Evolutionary conservation across 2,888 invertebrate species (phyloP).

Genomic region (Chymomyza amoena): DNA sequence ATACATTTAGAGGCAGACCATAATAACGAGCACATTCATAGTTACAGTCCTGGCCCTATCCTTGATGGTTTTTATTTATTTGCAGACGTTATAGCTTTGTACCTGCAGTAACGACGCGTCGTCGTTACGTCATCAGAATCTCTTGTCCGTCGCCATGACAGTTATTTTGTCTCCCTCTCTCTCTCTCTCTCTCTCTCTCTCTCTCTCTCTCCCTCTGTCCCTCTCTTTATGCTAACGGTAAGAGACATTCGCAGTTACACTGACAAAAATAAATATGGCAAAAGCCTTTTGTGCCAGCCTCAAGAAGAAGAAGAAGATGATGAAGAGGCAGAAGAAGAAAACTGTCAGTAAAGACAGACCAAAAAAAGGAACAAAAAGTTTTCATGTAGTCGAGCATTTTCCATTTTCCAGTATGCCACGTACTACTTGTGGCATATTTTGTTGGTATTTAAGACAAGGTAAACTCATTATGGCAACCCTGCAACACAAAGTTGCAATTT

Average conservation of each 20-base stretch:
- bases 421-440: background rate
- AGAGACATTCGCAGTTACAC: background rate
- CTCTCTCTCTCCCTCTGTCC: too few species aligned
- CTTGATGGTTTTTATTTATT: background rate
- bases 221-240: background rate
- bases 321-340: background rate
- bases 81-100: background rate
- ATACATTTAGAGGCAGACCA: background rate
- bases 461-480: background rate
- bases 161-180: background rate
- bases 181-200: too few species aligned
- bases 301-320: background rate
- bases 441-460: background rate
- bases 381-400: background rate
- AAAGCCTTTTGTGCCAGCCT: background rate
- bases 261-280: conserved; percentile 2
- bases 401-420: too few species aligned
- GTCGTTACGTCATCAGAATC: background rate
- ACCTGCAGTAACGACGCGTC: background rate
- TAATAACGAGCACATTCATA: background rate
- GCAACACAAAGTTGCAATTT: background rate
- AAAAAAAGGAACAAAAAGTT: background rate
- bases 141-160: background rate
- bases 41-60: background rate
- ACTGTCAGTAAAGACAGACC: background rate